Evolutionary conservation across 2,888 invertebrate species (phyloP), one percentile per base, ranked within the genome.

Genomic region (Leptopilina drosophilae): DNA sequence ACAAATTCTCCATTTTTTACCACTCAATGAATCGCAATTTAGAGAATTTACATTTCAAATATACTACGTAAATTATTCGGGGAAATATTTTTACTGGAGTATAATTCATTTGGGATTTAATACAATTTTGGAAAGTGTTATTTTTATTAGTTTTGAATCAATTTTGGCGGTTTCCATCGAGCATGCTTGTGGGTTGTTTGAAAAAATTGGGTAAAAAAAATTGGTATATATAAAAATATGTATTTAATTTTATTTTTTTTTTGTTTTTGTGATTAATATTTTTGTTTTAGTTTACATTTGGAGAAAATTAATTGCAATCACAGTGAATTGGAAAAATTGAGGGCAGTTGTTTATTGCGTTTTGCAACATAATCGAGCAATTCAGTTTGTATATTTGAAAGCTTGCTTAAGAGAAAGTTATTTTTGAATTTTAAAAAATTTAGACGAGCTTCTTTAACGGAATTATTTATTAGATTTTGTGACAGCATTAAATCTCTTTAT

Each of bases 81-180:
- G 46, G 5, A 6, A 67, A 4, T 67, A 67, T 46, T 67, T 67
- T 11, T 67, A 67, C 46, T 67, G 66, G 64, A 42, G 46, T 15
- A 46, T 67, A 9, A 15, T n/a, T 15, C 66, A 67, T 8, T n/a
- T 67, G 4, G 9, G 7, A 3, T 49, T 69, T 20, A 49, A 20
- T 26, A 15, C 20, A 7, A 49, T 69, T 49, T 26, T 46, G 2
- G 15, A 46, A 69, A 69, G 12, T 15, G 15, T 15, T 26, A 12
- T 20, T 69, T 69, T 69, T 12, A 12, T 69, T 0, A 49, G 67
- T 20, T 46, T 49, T 6, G 67, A 69, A 20, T 49, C 49, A 6
- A 5, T 69, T 69, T 69, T 69, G 46, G 67, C 67, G 20, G 49
- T 69, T 69, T 69, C 46, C 14, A 69, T 46, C 1, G 67, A 69